Conservation (phyloP, 2,113 vertebrate genomes). For the Leucoraja erinaceus region DNA sequence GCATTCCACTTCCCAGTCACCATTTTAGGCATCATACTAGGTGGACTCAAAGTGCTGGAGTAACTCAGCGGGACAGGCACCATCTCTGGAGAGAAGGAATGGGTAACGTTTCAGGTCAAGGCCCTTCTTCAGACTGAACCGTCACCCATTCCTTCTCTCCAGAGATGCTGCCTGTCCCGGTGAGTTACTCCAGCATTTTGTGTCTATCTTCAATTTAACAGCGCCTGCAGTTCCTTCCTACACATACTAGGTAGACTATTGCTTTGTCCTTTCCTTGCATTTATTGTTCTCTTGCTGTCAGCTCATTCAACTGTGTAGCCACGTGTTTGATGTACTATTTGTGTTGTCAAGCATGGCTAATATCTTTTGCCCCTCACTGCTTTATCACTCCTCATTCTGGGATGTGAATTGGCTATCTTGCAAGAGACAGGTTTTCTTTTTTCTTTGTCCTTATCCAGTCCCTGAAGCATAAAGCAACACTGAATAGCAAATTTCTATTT, state of each 20-base stretch:
- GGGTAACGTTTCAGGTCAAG: no score
- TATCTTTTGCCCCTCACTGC: background rate
- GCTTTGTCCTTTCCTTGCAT: background rate
- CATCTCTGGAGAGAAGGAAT: no score
- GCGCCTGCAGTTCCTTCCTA: no score
- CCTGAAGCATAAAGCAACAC: background rate
- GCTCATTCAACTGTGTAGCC: background rate
- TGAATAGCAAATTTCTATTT: background rate
- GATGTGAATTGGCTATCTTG: background rate
- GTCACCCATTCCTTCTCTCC: no score
- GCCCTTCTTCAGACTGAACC: no score
- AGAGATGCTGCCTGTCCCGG: no score
- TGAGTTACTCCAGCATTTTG: no score
- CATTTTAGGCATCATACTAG: background rate
- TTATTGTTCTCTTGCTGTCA: background rate
- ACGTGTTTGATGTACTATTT: background rate
- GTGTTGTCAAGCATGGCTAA: background rate
- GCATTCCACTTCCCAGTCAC: background rate
- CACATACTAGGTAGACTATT: background rate
- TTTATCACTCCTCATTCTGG: background rate
- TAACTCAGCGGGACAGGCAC: no score
- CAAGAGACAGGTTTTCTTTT: background rate
- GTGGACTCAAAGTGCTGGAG: background rate
- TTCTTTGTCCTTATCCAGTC: background rate
- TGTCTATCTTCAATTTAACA: no score